Conservation (phyloP, 1,140 invertebrate species). For the Conus ventricosus region DNA sequence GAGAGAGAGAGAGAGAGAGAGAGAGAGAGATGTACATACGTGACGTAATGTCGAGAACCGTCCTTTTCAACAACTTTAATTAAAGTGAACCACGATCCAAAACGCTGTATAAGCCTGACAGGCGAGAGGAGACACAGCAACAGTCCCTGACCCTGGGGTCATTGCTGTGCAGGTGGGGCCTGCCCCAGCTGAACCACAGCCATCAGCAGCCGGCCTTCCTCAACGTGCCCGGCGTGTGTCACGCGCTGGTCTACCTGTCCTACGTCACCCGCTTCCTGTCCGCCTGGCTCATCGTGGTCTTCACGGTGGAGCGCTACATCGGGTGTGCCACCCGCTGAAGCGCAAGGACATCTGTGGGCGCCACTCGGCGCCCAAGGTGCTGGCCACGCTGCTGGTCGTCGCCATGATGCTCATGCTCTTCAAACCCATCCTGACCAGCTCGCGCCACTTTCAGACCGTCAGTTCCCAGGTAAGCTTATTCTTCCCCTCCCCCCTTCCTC, state of each 20-base stretch:
- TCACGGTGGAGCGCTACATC: slow-evolving; percentile 70
- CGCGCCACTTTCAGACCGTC: slow-evolving; percentile 41
- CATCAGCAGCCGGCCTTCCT: slow-evolving; percentile 47
- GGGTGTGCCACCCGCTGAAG: slow-evolving; percentile 61
- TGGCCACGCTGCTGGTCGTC: slow-evolving; percentile 45
- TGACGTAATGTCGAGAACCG: no score
- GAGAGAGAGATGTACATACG: no score
- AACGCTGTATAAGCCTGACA: no score
- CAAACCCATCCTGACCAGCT: slow-evolving; percentile 60
- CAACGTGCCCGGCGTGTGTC: slow-evolving; percentile 62
- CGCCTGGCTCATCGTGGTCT: slow-evolving; percentile 69
- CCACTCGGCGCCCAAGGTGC: slow-evolving; percentile 50
- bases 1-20: no score
- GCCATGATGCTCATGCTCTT: slow-evolving; percentile 53
- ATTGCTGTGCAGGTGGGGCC: slow-evolving; percentile 35
- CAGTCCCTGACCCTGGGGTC: no score
- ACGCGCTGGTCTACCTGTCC: slow-evolving; percentile 58
- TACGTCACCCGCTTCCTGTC: slow-evolving; percentile 68
- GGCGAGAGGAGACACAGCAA: no score
- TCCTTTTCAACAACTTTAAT: no score
- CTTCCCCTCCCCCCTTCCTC: no score
- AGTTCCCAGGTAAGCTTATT: slow-evolving; percentile 35
- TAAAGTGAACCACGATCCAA: no score
- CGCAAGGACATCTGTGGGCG: slow-evolving; percentile 47
- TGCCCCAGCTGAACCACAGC: slow-evolving; percentile 26